phyloP scores from a whole-genome alignment of 2,113 vertebrate genomes.

The Taurulus bubalis region DNA sequence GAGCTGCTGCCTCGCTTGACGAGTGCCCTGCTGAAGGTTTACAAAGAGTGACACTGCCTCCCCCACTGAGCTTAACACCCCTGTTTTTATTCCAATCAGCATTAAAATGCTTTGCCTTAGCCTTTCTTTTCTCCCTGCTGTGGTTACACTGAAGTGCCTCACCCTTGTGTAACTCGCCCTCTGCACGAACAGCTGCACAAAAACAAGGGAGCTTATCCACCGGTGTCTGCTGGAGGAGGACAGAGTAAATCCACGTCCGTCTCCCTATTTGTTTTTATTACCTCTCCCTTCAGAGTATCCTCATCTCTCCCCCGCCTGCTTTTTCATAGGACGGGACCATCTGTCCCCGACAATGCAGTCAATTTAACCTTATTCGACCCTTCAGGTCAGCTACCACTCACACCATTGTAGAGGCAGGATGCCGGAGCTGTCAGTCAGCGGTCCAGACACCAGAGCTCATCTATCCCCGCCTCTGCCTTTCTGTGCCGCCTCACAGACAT shows the following conservation, averaged over 20 bases:
- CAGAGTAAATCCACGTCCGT: constrained; percentile 36
- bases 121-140: constrained; percentile 4
- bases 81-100: constrained; percentile 57
- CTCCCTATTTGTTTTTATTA: constrained; percentile 58
- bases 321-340: constrained; percentile 26
- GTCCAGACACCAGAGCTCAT: constrained; percentile 46
- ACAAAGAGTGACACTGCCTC: constrained; percentile 28
- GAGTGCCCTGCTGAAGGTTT: constrained; percentile 38
- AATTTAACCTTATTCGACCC: constrained; percentile 48
- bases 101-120: constrained; percentile 26
- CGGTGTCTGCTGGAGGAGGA: constrained; percentile 26
- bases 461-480: constrained; percentile 42
- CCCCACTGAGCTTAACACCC: constrained; percentile 34
- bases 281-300: constrained; percentile 32
- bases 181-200: constrained; percentile 37
- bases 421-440: constrained; percentile 57
- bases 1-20: constrained; percentile 37
- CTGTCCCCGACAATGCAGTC: constrained; percentile 34
- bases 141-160: constrained; percentile 11
- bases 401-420: constrained; percentile 28
- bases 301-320: constrained; percentile 25
- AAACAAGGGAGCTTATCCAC: constrained; percentile 22
- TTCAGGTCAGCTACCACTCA: constrained; percentile 37
- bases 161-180: constrained; percentile 32
- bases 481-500: constrained; percentile 55